Evolutionary conservation across 2,113 vertebrate genomes (phyloP), one percentile per base, ranked within the genome.

Genomic region (Carassius carassius): DNA sequence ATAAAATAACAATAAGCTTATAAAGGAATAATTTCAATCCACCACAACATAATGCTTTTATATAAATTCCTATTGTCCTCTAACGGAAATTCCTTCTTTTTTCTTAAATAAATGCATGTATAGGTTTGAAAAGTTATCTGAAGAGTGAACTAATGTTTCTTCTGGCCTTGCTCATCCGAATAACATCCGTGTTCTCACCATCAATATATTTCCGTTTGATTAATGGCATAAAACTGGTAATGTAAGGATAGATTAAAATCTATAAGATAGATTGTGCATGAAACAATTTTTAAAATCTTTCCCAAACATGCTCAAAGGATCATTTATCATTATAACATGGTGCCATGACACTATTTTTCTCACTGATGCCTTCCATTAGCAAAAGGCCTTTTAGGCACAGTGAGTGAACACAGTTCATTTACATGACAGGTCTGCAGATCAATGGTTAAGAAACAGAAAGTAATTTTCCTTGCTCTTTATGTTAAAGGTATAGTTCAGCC

Each of bases 261-360:
- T 9, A 11, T n/a, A 17, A 81, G 3, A 3, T 69, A 29, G 3
- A 63, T 67, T 25, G 16, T 47, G 78, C 62, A 49, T 81, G 17
- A 47, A 47, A 47, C 1, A 47, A 12, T 47, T 47, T 12, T 12
- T 47, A 3, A 47, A 47, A 47, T 75, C 23, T 9, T 75, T 44
- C 5, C 44, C 5, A 3, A 4, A 7, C 72, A 75, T 78, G 25
- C 25, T 35, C 19, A 37, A 35, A 78, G 29, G 76, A 60, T 41
- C 76, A 78, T 78, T 60, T 60, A n/a, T 60, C 49, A n/a, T 51
- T 19, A 56, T 78, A 58, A 32, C 37, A 44, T 29, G n/a, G 78
- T 81, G n/a, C 29, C 2, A 6, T 63, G 44, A 63, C 25, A 21
- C 41, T 67, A 49, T 51, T 49, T 51, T 67, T 4, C 17, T 32